phyloP scores from a whole-genome alignment of 1,140 invertebrate genomes.

The Drosophila tristis region DNA sequence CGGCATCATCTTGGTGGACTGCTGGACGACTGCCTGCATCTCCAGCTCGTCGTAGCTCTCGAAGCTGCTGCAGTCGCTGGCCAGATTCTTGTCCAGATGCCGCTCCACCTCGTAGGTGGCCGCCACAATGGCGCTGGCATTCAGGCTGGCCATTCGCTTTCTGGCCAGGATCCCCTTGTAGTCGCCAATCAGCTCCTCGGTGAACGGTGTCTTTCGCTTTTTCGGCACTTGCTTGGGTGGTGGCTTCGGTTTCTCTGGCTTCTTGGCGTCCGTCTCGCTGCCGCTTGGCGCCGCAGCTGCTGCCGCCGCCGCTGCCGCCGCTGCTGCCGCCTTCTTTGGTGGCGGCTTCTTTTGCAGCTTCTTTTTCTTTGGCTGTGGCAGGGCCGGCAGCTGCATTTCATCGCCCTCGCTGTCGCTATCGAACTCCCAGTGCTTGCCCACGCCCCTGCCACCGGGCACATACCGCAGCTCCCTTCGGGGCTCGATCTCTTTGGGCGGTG shows the following conservation, averaged over 20 bases:
- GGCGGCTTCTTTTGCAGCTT: slow-evolving; percentile 60
- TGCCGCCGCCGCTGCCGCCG: slow-evolving; percentile 1
- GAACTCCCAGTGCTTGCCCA: slow-evolving; percentile 93
- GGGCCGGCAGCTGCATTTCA: slow-evolving; percentile 62
- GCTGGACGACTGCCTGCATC: slow-evolving; percentile 7
- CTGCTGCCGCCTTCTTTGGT: slow-evolving; percentile 25
- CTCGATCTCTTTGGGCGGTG: slow-evolving; percentile 76
- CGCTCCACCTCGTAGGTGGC: slow-evolving; percentile 93
- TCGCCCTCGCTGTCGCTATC: slow-evolving; percentile 85
- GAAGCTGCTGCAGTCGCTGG: slow-evolving; percentile 84
- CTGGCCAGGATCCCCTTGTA: slow-evolving; percentile 94
- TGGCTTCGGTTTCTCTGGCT: slow-evolving; percentile 48
- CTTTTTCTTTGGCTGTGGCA: slow-evolving; percentile 60
- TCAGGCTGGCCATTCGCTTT: slow-evolving; percentile 96
- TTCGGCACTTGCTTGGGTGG: slow-evolving; percentile 73
- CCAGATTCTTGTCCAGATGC: slow-evolving; percentile 79
- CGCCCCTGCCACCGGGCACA: slow-evolving; percentile 90
- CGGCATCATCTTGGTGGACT: background rate
- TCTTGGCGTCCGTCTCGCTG: slow-evolving; percentile 38
- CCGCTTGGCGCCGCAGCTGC: background rate
- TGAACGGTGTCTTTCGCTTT: slow-evolving; percentile 86
- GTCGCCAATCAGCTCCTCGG: slow-evolving; percentile 90
- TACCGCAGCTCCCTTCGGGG: slow-evolving; percentile 87
- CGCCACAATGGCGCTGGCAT: slow-evolving; percentile 95
- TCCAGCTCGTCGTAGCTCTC: slow-evolving; percentile 83